Percentiles rank a stretch among this genome's conserved stretches.
These are phyloP conservation scores for Drosophila niveifrons DNA, from an alignment of 2,888 invertebrate species.

Conservation along the genomic window DNA sequence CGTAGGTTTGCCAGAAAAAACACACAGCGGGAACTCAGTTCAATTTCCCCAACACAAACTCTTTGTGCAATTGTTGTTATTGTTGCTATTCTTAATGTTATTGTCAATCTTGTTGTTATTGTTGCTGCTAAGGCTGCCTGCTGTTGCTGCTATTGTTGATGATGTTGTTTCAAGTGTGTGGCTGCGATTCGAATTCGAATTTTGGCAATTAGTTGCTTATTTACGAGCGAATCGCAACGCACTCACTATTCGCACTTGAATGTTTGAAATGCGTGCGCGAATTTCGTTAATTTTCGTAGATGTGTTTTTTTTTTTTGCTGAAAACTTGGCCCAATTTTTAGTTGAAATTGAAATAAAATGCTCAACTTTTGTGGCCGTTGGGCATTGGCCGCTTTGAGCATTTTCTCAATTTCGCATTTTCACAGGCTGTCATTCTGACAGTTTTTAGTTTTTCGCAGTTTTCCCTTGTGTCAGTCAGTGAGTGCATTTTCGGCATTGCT, in stretches of 20 bases:
- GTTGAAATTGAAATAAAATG: conserved; percentile 39
- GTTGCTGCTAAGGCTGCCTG: not conserved
- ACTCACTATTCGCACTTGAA: conserved; percentile 45
- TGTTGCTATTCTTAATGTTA: not conserved
- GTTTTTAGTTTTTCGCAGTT: conserved; percentile 1
- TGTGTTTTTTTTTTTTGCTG: conserved; percentile 28
- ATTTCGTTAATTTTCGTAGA: conserved; percentile 18
- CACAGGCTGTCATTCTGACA: not conserved
- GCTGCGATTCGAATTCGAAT: conserved; percentile 15
- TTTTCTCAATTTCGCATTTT: conserved; percentile 32
- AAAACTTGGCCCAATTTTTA: conserved; percentile 71
- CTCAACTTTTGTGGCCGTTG: conserved; percentile 14
- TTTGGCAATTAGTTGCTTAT: conserved; percentile 63
- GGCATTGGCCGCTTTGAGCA: conserved; percentile 12
- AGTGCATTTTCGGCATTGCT: conserved; percentile 39
- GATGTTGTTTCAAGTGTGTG: not conserved
- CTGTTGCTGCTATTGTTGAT: not conserved
- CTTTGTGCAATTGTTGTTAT: conserved; percentile 20
- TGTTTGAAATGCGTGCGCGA: conserved; percentile 55
- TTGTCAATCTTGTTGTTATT: conserved; percentile 2
- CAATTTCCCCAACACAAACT: conserved; percentile 47
- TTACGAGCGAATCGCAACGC: conserved; percentile 56
- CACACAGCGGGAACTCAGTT: conserved; percentile 15
- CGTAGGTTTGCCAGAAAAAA: not conserved
- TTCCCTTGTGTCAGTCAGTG: conserved; percentile 9